Percentiles rank a stretch among this genome's conserved stretches.
phyloP scores from a whole-genome alignment of 1,140 invertebrate species.

The Belonocnema kinseyi region DNA sequence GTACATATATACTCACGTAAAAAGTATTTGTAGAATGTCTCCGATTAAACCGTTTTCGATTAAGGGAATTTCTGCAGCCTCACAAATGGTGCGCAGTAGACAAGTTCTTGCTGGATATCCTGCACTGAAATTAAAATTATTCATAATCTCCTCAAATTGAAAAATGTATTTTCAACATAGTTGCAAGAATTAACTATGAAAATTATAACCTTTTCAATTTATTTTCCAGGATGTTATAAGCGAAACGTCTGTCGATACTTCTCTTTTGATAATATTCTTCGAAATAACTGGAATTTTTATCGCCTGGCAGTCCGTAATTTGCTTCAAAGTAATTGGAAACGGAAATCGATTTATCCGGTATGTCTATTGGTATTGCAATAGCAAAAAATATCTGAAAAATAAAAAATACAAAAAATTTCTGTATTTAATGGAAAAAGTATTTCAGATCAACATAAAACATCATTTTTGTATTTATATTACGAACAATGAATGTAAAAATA shows the following conservation, averaged over 20 bases:
- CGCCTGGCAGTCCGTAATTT: constrained; percentile 66
- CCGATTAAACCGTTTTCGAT: constrained; percentile 69
- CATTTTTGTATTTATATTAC: too few species aligned
- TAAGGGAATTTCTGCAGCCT: constrained; percentile 65
- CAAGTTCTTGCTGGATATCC: constrained; percentile 68
- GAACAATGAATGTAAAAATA: too few species aligned
- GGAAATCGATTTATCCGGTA: constrained; percentile 67
- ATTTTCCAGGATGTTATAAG: constrained; percentile 63
- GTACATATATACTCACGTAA: constrained; percentile 67
- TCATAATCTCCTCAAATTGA: constrained; percentile 39
- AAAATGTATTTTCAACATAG: constrained; percentile 10
- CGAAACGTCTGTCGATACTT: constrained; percentile 60
- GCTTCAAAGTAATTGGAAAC: constrained; percentile 73
- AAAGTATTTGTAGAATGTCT: constrained; percentile 70
- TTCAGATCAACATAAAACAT: too few species aligned
- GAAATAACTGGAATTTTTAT: constrained; percentile 53
- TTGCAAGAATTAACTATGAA: constrained; percentile 24
- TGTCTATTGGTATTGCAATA: constrained; percentile 67
- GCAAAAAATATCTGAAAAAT: constrained; percentile 71
- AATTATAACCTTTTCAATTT: constrained; percentile 65
- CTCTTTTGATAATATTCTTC: constrained; percentile 55
- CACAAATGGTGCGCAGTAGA: constrained; percentile 70
- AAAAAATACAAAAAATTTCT: too few species aligned
- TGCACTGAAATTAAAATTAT: constrained; percentile 56
- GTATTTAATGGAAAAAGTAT: too few species aligned